Base-by-base conservation (phyloP, 2,888 invertebrate species). In the Pristionchus maxplancki region DNA sequence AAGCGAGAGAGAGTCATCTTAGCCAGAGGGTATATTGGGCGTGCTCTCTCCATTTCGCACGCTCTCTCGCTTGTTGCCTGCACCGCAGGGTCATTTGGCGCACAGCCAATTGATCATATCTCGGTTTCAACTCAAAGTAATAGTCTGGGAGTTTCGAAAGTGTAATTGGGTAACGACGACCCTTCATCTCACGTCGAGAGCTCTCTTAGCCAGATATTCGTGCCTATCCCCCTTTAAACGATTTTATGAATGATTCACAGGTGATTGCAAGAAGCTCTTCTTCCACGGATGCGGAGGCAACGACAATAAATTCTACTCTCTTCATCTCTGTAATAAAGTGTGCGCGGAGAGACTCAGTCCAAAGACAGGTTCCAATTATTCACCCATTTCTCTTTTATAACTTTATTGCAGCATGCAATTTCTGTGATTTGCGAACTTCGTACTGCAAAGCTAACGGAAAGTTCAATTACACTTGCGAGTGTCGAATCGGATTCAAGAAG, bases 381-480 rank as follows among this genome's bases (percentile, higher is more conserved):
- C 31, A 74, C 9, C 37, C 24, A 15, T 84, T 1, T 62, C 15
- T 53, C 0, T 31, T 50, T 5, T 53, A 81, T 5, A 44, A 11
- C 44, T 11, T 8, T 74, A 48, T 71, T 71, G 8, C 53, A 91
- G 92, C 91, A 0, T 94, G 94, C 82, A 93, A 94, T 53, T 90
- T 91, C 9, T 94, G 94, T 83, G 93, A 94, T 71, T 37, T 92
- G 2, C 92, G 93, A 9, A 93, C 93, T 13, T 93, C 93, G 9
- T 91, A 90, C 89, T 94, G 94, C 87, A 91, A 93, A 84, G 89
- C 92, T 0, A 91, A 93, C 67, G 91, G 90, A 1, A 94, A 94
- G 88, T 93, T 93, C 91, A 93, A 93, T 83, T 93, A 92, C 89
- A 92, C 93, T 9, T 94, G 94, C 88, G 93, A 93, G 88, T 94